phyloP scores from a whole-genome alignment of 1,140 invertebrate genomes.

The Trichonephila clavipes region DNA sequence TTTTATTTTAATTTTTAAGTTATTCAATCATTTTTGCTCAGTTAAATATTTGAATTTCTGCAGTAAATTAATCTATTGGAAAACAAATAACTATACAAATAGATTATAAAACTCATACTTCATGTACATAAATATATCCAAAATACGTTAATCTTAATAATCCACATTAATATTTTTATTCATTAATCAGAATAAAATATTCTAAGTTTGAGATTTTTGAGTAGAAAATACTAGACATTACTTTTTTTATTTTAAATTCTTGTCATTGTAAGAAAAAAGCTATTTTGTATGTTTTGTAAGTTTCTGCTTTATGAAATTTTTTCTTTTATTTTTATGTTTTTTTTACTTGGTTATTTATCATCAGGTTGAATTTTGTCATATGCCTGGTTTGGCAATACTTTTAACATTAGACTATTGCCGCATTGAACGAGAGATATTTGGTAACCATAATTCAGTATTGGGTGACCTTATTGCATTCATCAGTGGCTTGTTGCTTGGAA shows the following conservation, averaged over 20 bases:
- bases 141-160: no score
- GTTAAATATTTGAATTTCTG: no score
- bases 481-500: conserved; percentile 93
- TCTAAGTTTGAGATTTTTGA: neutral
- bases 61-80: no score
- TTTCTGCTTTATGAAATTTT: neutral
- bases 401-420: conserved; percentile 85
- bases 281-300: neutral
- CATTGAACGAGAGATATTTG: conserved; percentile 71
- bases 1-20: no score
- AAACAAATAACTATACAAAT: no score
- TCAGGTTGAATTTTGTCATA: conserved; percentile 89
- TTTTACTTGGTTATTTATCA: neutral
- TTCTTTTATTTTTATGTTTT: neutral
- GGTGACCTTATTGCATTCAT: conserved; percentile 90
- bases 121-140: no score
- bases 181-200: neutral
- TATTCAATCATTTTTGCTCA: no score
- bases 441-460: conserved; percentile 78
- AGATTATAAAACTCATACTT: no score
- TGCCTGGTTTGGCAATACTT: conserved; percentile 92
- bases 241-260: no score
- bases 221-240: neutral
- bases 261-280: neutral
- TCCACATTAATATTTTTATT: no score